phyloP scores from a whole-genome alignment of 2,888 invertebrate species.

The Griposia aprilina region DNA sequence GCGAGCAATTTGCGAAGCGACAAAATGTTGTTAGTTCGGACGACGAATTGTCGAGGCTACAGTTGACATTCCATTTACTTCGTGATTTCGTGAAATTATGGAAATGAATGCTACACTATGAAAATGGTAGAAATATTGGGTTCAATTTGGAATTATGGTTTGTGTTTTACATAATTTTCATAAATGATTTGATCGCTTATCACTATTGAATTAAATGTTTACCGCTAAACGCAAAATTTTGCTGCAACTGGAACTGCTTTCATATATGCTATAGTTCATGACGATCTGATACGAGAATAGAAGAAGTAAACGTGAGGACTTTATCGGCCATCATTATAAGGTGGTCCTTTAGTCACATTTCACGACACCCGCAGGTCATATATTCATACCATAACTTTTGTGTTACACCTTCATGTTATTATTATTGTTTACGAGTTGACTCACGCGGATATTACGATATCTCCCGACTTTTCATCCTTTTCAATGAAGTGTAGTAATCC shows the following conservation, averaged over 20 bases:
- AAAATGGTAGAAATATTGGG: slow-evolving; percentile 21
- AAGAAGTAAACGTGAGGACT: neutral
- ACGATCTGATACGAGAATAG: too few relatives aligned
- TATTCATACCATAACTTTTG: slow-evolving; percentile 2
- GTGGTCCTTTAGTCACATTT: neutral
- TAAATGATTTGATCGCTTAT: neutral
- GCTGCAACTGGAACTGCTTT: neutral
- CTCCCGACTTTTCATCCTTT: neutral
- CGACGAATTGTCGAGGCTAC: slow-evolving; percentile 49
- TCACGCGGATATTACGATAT: neutral
- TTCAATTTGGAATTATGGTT: slow-evolving; percentile 28
- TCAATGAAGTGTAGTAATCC: neutral
- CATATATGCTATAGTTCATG: neutral
- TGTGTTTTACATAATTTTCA: neutral
- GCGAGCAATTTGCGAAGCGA: slow-evolving; percentile 67
- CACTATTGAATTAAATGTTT: neutral
- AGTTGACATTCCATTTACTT: slow-evolving; percentile 58
- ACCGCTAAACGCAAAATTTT: neutral
- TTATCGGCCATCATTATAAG: slow-evolving; percentile 1
- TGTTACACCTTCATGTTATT: neutral
- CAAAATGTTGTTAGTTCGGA: slow-evolving; percentile 65
- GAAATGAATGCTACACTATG: slow-evolving; percentile 46
- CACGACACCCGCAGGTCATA: neutral
- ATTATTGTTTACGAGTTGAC: slow-evolving; percentile 14
- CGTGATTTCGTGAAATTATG: slow-evolving; percentile 58